A percentile compares a stretch with the other conserved stretches of the same genome.
Conservation (phyloP, 2,113 vertebrate genomes). For the human (Homo sapiens) region DNA sequence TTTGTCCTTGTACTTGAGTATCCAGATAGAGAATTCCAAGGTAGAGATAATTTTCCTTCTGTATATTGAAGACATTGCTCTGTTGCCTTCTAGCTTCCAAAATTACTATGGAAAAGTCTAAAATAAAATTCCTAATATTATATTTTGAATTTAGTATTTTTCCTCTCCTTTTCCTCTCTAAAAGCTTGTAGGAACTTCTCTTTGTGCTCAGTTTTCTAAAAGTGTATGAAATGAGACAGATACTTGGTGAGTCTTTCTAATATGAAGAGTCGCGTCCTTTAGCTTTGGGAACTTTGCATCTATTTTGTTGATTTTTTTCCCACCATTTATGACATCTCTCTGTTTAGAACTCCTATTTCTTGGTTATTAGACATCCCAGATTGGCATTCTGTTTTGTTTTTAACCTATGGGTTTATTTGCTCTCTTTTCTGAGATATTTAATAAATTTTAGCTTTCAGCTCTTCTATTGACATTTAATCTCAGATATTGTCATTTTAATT, state of each 20-base stretch:
- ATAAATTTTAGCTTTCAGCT: neutral
- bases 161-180: neutral
- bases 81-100: neutral
- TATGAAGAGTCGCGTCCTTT: neutral
- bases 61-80: neutral
- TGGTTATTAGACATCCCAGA: neutral
- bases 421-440: neutral
- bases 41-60: neutral
- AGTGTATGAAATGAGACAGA: neutral
- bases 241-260: neutral
- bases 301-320: neutral
- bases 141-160: neutral
- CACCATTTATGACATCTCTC: neutral
- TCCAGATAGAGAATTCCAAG: neutral
- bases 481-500: neutral
- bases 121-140: neutral
- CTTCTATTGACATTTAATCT: neutral
- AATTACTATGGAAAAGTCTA: neutral
- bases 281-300: conserved; percentile 4
- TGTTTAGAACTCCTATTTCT: neutral
- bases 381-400: neutral
- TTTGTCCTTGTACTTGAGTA: neutral
- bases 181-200: neutral
- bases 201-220: neutral
- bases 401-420: neutral